These are phyloP conservation scores for Heteropelma amictum DNA, from an alignment of 2,888 invertebrate genomes.

Conservation along the genomic window DNA sequence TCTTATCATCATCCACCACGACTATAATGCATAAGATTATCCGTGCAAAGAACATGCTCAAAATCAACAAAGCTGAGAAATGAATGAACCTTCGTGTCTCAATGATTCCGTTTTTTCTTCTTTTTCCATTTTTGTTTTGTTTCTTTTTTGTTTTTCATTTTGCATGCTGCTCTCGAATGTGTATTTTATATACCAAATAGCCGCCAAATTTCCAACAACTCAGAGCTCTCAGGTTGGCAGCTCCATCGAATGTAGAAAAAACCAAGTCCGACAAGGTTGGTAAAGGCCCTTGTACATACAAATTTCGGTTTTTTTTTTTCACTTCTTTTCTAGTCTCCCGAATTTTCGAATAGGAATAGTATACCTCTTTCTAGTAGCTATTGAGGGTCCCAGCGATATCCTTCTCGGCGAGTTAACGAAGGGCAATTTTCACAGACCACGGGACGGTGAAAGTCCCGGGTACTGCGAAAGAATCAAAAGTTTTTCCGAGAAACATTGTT, in stretches of 20 bases:
- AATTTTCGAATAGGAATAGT: no score
- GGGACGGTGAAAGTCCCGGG: no score
- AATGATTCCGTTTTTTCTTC: no score
- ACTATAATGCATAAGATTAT: slow-evolving; percentile 44
- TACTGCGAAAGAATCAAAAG: no score
- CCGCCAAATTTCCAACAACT: slow-evolving; percentile 88
- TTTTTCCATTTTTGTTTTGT: slow-evolving; percentile 30
- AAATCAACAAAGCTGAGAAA: background rate
- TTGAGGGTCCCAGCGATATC: no score
- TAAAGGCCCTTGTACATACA: no score
- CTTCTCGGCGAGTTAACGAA: no score
- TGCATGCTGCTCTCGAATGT: slow-evolving; percentile 73
- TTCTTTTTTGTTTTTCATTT: slow-evolving; percentile 66
- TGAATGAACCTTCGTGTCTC: background rate
- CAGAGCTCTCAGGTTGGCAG: slow-evolving; percentile 90
- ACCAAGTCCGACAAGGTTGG: slow-evolving; percentile 93
- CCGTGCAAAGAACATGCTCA: background rate
- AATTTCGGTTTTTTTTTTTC: no score
- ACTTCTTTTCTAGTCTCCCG: no score
- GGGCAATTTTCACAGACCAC: no score
- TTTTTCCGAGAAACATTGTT: no score
- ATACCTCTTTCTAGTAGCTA: no score
- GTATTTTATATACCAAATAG: slow-evolving; percentile 77
- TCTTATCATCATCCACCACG: background rate
- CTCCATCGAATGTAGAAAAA: slow-evolving; percentile 91